Conservation (phyloP, 2,113 vertebrate genomes). For the Dascyllus trimaculatus region DNA sequence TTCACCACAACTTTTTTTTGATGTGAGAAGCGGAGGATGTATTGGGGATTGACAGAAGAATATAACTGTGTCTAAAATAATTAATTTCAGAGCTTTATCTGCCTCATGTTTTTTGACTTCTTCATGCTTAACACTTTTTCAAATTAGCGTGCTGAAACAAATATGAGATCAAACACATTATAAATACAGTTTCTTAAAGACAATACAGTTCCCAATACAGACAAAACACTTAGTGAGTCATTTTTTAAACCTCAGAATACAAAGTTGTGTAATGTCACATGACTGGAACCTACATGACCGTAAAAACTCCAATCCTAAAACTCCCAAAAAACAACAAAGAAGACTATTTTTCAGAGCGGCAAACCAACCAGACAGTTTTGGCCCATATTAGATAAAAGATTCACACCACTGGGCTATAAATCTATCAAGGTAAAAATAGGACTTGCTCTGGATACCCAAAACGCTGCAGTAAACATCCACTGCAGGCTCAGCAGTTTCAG, state of each 20-base stretch:
- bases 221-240: too few species aligned
- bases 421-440: conserved; percentile 2
- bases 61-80: neutral
- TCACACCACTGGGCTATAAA: neutral
- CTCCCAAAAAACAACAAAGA: too few species aligned
- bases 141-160: neutral
- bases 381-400: neutral
- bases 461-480: conserved; percentile 28
- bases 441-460: conserved; percentile 31
- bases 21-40: conserved; percentile 3
- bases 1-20: conserved; percentile 15
- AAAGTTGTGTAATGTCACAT: too few species aligned
- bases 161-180: too few species aligned
- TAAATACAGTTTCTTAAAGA: too few species aligned
- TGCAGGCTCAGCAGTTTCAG: conserved; percentile 24
- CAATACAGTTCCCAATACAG: too few species aligned
- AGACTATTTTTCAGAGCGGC: too few species aligned
- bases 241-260: too few species aligned
- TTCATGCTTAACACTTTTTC: conserved; percentile 13
- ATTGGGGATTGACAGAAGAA: neutral
- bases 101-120: neutral
- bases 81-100: neutral
- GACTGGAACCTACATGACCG: too few species aligned
- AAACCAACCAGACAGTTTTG: too few species aligned
- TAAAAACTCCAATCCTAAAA: too few species aligned